These are phyloP conservation scores for Cacoxenus indagator DNA, from an alignment of 2,888 invertebrate genomes.

Conservation along the genomic window DNA sequence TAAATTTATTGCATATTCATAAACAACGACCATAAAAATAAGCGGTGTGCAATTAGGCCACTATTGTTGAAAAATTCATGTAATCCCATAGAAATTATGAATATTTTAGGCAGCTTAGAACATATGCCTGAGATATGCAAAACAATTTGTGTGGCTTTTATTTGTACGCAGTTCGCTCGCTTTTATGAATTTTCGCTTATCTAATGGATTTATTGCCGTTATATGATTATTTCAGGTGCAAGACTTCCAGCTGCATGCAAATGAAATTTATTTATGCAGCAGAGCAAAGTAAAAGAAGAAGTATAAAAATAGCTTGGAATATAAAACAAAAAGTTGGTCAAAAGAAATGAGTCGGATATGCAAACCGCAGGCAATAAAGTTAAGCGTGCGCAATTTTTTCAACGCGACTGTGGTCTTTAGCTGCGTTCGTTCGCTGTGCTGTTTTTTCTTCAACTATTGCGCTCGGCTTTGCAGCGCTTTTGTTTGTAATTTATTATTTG, in stretches of 20 bases:
- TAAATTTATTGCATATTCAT: not conserved
- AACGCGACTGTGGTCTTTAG: not conserved
- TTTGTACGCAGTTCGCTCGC: not conserved
- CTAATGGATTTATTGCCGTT: not conserved
- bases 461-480: not conserved
- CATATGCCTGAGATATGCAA: not conserved
- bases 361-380: conserved; percentile 9
- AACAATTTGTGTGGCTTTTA: not conserved
- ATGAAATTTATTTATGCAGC: not conserved
- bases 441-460: not conserved
- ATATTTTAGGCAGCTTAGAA: not conserved
- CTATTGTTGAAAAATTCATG: not conserved
- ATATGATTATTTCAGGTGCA: not conserved
- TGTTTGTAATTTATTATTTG: conserved; percentile 7
- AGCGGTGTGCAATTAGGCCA: not conserved
- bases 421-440: not conserved
- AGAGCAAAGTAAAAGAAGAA: not conserved
- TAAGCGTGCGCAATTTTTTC: not conserved
- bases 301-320: not conserved
- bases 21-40: not conserved
- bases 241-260: not conserved
- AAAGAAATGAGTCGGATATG: conserved; percentile 5
- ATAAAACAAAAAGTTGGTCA: not conserved
- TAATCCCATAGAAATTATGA: not conserved
- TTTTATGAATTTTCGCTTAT: not conserved